Conservation (phyloP, 2,888 invertebrate species). For the Listrodromus nycthemerus region DNA sequence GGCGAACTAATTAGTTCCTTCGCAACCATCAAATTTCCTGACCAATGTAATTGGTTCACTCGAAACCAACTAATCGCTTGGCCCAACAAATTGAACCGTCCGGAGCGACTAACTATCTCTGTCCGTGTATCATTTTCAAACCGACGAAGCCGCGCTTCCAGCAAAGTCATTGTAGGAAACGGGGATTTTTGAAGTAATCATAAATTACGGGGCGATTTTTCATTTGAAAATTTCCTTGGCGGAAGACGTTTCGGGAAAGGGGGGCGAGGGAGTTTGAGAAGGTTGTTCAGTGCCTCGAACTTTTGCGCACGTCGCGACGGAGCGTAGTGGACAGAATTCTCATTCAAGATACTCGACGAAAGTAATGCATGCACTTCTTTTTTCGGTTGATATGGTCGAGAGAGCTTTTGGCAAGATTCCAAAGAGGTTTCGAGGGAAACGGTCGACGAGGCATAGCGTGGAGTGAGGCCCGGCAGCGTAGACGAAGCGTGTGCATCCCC, state of each 20-base stretch:
- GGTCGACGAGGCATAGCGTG: conserved; percentile 43
- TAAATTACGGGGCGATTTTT: background rate
- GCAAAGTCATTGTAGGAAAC: background rate
- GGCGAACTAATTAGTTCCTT: background rate
- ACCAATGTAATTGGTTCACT: background rate
- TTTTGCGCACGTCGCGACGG: conserved; percentile 20
- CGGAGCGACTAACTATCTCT: background rate
- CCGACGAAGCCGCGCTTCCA: background rate
- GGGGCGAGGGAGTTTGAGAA: background rate
- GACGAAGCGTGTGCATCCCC: conserved; percentile 17
- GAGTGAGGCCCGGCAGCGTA: conserved; percentile 56
- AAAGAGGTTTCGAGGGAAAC: conserved; percentile 68
- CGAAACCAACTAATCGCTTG: background rate
- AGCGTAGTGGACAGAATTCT: conserved; percentile 26
- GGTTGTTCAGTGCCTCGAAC: conserved; percentile 9
- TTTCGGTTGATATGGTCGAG: conserved; percentile 47
- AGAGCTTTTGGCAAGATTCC: conserved; percentile 74
- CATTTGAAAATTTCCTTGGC: background rate
- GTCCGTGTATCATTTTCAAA: background rate
- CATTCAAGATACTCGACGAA: conserved; percentile 18
- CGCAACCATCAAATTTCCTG: background rate
- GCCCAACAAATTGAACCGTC: background rate
- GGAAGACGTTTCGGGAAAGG: too few species aligned
- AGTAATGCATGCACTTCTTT: conserved; percentile 15
- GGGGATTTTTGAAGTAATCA: background rate